phyloP scores from a whole-genome alignment of 2,797 vertebrate genomes.

The Sebastolobus altivelis region DNA sequence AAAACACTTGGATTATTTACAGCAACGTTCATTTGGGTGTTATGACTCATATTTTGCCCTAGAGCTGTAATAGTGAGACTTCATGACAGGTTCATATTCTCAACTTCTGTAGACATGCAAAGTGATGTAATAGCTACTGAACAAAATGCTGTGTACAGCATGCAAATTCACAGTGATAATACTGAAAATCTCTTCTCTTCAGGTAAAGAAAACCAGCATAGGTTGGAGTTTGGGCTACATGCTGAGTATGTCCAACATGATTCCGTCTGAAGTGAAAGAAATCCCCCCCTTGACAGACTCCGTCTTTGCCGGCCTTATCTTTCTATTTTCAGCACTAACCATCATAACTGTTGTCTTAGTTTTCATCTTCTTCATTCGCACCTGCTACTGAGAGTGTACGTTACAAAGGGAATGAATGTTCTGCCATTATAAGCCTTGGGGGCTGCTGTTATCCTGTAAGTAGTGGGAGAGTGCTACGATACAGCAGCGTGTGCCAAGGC shows the following conservation, averaged over 20 bases:
- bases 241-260: constrained; percentile 95
- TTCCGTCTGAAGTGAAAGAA: constrained; percentile 90
- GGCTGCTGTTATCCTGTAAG: constrained; percentile 14
- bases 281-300: constrained; percentile 86
- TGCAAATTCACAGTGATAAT: neutral
- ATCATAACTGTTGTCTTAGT: constrained; percentile 88
- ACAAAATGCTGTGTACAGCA: neutral
- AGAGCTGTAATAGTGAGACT: constrained; percentile 9
- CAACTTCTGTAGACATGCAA: neutral
- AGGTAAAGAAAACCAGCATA: constrained; percentile 91
- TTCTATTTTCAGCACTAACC: constrained; percentile 87
- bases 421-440: neutral
- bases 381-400: constrained; percentile 75
- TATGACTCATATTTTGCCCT: constrained; percentile 53
- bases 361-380: constrained; percentile 82
- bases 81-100: constrained; percentile 5
- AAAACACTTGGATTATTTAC: constrained; percentile 30
- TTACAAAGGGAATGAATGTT: constrained; percentile 10
- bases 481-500: constrained; percentile 35
- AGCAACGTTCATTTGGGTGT: neutral
- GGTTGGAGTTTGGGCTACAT: constrained; percentile 97
- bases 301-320: constrained; percentile 87
- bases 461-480: neutral
- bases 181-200: constrained; percentile 21
- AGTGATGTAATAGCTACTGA: neutral